Evolutionary conservation across 2,113 vertebrate genomes (phyloP).

Genomic region (rabbit (Oryctolagus cuniculus)): DNA sequence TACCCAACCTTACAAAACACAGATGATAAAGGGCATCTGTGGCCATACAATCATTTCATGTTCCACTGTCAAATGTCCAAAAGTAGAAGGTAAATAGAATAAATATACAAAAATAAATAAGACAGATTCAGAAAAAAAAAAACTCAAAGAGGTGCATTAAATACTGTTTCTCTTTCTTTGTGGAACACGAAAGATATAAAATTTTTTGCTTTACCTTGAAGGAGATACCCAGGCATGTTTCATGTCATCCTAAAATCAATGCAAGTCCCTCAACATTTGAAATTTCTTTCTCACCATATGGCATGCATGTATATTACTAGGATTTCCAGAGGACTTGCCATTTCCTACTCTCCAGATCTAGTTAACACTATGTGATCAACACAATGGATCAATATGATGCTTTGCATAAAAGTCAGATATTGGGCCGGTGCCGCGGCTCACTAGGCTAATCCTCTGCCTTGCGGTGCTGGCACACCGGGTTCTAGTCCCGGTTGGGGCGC

Average conservation of each 20-base stretch:
- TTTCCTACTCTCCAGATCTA: neutral
- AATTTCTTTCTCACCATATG: neutral
- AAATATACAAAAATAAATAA: no score
- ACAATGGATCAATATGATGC: neutral
- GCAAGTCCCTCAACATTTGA: neutral
- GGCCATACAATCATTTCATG: neutral
- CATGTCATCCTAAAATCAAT: neutral
- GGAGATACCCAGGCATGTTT: neutral
- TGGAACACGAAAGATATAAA: neutral
- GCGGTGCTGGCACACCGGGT: no score
- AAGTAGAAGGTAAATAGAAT: no score
- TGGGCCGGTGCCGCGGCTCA: no score
- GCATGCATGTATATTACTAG: neutral
- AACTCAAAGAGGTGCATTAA: neutral
- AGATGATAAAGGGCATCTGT: neutral
- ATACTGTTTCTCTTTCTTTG: conserved; percentile 15
- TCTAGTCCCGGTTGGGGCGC: no score
- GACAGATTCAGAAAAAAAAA: no score
- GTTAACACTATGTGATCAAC: neutral
- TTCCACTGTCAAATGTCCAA: neutral
- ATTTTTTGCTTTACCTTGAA: conserved; percentile 1
- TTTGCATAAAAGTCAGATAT: neutral
- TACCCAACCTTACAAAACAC: neutral
- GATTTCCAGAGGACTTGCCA: neutral
- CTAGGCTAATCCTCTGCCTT: no score